Evolutionary conservation across 2,113 vertebrate species (phyloP).

Genomic region (Oryzias javanicus): DNA sequence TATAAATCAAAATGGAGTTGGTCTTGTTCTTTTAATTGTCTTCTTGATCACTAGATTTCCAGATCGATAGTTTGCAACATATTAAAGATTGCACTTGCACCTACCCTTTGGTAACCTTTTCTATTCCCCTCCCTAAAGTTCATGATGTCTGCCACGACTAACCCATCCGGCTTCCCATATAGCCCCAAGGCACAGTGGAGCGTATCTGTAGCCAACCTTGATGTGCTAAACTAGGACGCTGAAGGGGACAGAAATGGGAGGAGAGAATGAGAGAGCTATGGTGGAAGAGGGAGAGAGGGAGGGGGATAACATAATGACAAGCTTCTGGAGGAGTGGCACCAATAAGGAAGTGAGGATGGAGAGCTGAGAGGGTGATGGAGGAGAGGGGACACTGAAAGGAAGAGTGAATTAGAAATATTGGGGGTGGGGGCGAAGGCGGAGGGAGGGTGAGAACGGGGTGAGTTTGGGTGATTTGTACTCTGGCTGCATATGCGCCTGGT

Average conservation of each 20-base stretch:
- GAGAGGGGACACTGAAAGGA: constrained; percentile 39
- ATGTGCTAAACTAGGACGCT: constrained; percentile 80
- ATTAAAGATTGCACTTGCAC: constrained; percentile 6
- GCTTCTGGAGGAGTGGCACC: constrained; percentile 57
- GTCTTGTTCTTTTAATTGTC: too few relatives aligned
- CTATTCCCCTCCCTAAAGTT: constrained; percentile 40
- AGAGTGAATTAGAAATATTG: constrained; percentile 17
- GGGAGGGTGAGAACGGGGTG: constrained; percentile 46
- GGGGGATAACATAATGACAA: constrained; percentile 43
- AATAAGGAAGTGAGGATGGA: constrained; percentile 61
- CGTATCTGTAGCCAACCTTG: constrained; percentile 80
- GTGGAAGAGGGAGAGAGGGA: constrained; percentile 11
- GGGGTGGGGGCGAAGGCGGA: constrained; percentile 37
- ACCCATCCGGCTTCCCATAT: constrained; percentile 66
- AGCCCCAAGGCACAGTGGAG: constrained; percentile 69
- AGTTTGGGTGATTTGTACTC: constrained; percentile 63
- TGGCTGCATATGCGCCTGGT: constrained; percentile 57
- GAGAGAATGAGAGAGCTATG: constrained; percentile 45
- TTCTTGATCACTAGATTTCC: neutral
- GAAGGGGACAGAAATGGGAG: constrained; percentile 75
- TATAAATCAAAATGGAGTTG: too few relatives aligned
- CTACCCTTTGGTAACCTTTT: constrained; percentile 40
- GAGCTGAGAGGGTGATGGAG: constrained; percentile 50
- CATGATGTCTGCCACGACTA: constrained; percentile 61
- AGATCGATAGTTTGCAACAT: neutral